These are phyloP conservation scores for Smutsia gigantea DNA, from an alignment of 2,797 vertebrate species.

Conservation along the genomic window DNA sequence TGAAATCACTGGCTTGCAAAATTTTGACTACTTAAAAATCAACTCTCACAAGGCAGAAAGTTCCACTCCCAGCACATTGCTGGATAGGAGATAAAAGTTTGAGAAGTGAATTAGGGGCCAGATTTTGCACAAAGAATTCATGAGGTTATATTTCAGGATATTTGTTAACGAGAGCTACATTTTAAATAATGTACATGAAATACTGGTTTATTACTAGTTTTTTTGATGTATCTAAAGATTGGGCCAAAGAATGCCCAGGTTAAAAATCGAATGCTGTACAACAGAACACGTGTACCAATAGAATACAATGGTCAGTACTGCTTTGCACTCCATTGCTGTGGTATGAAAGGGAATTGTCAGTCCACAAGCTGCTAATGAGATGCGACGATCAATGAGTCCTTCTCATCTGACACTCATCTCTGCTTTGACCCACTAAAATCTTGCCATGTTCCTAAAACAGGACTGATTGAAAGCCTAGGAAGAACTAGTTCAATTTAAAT, in stretches of 20 bases:
- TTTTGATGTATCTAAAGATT: not conserved
- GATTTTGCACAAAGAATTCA: not conserved
- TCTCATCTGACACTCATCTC: not conserved
- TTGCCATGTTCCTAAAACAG: not conserved
- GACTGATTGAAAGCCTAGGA: slow-evolving; percentile 45
- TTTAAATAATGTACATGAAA: slow-evolving; percentile 15
- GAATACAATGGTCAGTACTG: slow-evolving; percentile 8
- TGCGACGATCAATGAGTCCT: not conserved
- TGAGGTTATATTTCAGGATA: not conserved
- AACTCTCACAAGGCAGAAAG: not conserved
- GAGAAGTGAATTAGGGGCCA: not conserved
- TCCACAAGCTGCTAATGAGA: slow-evolving; percentile 37
- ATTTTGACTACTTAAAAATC: not conserved
- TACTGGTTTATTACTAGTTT: not conserved
- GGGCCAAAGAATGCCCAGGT: not conserved
- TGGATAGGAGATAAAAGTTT: not conserved
- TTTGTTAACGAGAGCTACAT: not conserved
- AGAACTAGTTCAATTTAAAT: slow-evolving; percentile 44
- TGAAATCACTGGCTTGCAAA: not conserved
- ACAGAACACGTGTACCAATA: not conserved
- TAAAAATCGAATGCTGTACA: not conserved
- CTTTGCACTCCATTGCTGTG: not conserved
- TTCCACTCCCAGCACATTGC: not conserved
- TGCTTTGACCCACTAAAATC: slow-evolving; percentile 34
- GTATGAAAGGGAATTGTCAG: slow-evolving; percentile 1